phyloP scores from a whole-genome alignment of 1,140 invertebrate genomes.

The Leptinotarsa defecta region DNA sequence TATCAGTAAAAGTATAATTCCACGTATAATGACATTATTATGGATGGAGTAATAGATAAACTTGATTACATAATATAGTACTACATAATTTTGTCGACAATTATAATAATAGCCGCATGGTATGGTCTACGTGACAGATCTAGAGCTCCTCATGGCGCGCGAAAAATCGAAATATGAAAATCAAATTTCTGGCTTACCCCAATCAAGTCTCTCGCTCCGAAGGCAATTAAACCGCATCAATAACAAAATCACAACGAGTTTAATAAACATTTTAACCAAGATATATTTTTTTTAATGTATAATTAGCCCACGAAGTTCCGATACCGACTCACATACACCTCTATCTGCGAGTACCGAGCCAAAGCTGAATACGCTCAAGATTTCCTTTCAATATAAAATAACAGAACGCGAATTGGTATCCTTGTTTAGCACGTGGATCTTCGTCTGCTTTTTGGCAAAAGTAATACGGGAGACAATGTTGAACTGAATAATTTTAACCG shows the following conservation, averaged over 20 bases:
- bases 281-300: not conserved
- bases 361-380: slow-evolving; percentile 21
- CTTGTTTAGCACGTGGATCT: slow-evolving; percentile 18
- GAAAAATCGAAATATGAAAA: slow-evolving; percentile 24
- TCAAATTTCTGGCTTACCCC: slow-evolving; percentile 45
- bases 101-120: slow-evolving; percentile 5
- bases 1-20: too few relatives aligned
- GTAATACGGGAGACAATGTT: not conserved
- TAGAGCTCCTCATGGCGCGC: slow-evolving; percentile 38
- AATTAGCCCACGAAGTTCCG: slow-evolving; percentile 10
- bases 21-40: too few relatives aligned
- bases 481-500: not conserved
- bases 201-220: slow-evolving; percentile 37
- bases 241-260: slow-evolving; percentile 36
- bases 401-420: not conserved
- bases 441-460: too few relatives aligned
- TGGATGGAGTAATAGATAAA: slow-evolving; percentile 2
- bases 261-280: slow-evolving; percentile 43
- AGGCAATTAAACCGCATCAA: slow-evolving; percentile 16
- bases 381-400: slow-evolving; percentile 10
- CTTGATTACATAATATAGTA: slow-evolving; percentile 8
- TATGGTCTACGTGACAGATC: slow-evolving; percentile 43
- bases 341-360: slow-evolving; percentile 18
- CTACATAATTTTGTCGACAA: not conserved
- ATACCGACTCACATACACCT: slow-evolving; percentile 31